phyloP scores from a whole-genome alignment of 2,888 invertebrate genomes.

The Bimastos eiseni region DNA sequence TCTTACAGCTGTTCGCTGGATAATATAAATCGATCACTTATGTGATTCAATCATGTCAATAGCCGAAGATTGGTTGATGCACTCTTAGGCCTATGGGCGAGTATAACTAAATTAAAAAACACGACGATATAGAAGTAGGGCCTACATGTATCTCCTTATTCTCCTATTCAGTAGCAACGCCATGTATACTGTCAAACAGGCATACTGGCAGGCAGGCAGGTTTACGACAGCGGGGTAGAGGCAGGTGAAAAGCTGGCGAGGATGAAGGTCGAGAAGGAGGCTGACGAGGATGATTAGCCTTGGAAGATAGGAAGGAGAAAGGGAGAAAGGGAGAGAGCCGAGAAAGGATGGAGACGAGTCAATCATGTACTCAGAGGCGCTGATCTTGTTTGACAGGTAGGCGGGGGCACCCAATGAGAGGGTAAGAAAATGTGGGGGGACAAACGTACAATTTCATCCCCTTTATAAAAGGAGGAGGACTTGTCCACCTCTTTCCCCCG shows the following conservation, averaged over 20 bases:
- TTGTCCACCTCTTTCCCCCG: too few relatives aligned
- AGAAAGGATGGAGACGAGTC: not conserved
- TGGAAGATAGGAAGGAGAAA: not conserved
- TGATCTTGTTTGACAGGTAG: too few relatives aligned
- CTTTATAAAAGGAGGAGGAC: too few relatives aligned
- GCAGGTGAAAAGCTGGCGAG: not conserved
- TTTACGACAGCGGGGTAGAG: too few relatives aligned
- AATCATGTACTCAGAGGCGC: too few relatives aligned
- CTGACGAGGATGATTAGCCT: not conserved
- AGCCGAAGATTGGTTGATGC: not conserved
- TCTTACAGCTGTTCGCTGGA: not conserved
- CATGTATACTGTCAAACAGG: too few relatives aligned
- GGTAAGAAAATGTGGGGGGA: too few relatives aligned
- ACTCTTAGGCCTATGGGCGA: not conserved
- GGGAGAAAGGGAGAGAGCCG: not conserved
- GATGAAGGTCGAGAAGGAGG: not conserved
- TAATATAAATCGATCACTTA: not conserved
- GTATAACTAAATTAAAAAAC: not conserved
- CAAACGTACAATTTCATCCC: too few relatives aligned
- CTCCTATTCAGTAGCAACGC: too few relatives aligned
- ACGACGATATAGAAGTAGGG: not conserved
- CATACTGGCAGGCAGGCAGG: not conserved
- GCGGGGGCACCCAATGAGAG: too few relatives aligned
- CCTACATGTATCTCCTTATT: too few relatives aligned
- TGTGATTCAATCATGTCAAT: not conserved